Evolutionary conservation across 1,140 invertebrate species (phyloP).

Genomic region (Drosophila willistoni): DNA sequence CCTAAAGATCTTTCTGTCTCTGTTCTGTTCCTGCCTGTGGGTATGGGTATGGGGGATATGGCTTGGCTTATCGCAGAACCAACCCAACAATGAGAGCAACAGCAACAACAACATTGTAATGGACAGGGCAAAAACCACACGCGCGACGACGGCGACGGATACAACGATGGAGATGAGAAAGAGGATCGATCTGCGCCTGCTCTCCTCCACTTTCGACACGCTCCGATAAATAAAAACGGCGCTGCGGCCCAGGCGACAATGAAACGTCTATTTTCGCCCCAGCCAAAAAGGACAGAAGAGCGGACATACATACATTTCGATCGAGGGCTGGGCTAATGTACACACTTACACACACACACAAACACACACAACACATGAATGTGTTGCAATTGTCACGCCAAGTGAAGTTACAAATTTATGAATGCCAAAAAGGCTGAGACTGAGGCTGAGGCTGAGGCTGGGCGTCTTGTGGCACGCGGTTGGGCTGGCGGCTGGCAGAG

Average conservation of each 20-base stretch:
- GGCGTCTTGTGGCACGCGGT: conserved; percentile 67
- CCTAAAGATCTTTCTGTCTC: conserved; percentile 18
- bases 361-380: conserved; percentile 53
- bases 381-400: conserved; percentile 83
- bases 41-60: not conserved
- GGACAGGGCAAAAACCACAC: conserved; percentile 71
- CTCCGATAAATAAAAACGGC: conserved; percentile 76
- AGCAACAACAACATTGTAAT: conserved; percentile 80
- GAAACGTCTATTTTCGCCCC: conserved; percentile 81
- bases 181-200: conserved; percentile 33
- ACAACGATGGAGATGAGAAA: not conserved
- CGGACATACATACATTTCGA: conserved; percentile 34
- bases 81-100: conserved; percentile 73
- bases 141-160: conserved; percentile 34
- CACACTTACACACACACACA: conserved; percentile 16
- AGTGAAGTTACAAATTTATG: conserved; percentile 83
- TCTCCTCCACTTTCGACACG: conserved; percentile 65
- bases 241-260: conserved; percentile 71
- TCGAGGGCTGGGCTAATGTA: conserved; percentile 74
- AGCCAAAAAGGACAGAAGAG: conserved; percentile 30
- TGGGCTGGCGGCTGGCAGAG: conserved; percentile 26
- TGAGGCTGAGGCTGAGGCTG: conserved; percentile 8
- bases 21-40: not conserved
- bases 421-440: conserved; percentile 74
- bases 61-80: conserved; percentile 56